Evolutionary conservation across 2,888 invertebrate species (phyloP).

Genomic region (Melanchra persicariae): DNA sequence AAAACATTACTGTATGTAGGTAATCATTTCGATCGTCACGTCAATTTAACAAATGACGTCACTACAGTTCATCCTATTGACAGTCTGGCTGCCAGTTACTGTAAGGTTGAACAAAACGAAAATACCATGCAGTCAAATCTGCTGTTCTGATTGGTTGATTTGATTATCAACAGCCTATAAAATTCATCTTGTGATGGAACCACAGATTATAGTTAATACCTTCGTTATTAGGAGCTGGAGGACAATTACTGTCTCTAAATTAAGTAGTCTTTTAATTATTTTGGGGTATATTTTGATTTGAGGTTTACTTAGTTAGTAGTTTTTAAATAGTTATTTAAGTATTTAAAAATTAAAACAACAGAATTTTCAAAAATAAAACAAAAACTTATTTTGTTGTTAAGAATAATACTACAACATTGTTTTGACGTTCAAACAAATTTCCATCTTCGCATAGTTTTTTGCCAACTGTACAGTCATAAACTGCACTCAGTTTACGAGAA

Average conservation of each 20-base stretch:
- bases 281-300: too few relatives aligned
- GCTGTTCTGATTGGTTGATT: not conserved
- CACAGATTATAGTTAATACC: not conserved
- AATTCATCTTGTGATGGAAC: not conserved
- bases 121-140: not conserved
- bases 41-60: not conserved
- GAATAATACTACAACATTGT: not conserved
- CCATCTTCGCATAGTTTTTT: not conserved
- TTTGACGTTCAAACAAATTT: not conserved
- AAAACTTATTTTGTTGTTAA: not conserved
- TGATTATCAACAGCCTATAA: not conserved
- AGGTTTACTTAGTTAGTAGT: too few relatives aligned
- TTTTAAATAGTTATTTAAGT: too few relatives aligned
- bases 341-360: too few relatives aligned
- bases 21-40: rapidly evolving
- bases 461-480: constrained; percentile 69
- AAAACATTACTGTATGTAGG: too few relatives aligned
- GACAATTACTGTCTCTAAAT: too few relatives aligned
- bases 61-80: not conserved
- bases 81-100: too few relatives aligned
- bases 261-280: too few relatives aligned
- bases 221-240: not conserved
- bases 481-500: constrained; percentile 73
- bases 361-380: too few relatives aligned
- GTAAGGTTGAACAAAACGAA: not conserved